Base-by-base conservation (phyloP, 2,113 vertebrate species). In the Opisthocomus hoazin region DNA sequence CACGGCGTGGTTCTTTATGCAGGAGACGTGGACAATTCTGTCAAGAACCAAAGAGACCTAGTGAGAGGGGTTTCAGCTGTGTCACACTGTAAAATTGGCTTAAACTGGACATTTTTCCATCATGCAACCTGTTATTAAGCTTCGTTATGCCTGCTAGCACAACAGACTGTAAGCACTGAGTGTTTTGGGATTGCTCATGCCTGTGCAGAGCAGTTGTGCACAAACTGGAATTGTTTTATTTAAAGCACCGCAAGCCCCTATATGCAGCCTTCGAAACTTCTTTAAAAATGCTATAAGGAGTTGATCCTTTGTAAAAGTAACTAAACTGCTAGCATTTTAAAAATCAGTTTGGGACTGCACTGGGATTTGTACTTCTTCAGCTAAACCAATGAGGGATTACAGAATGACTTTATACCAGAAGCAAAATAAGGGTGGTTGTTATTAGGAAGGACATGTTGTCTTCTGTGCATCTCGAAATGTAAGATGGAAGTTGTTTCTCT, bases 381-480 rank as follows among this genome's bases (percentile, higher is more conserved):
- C 32, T 50, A 15, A 77, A 51, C 10, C 8, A 11, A 34, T 7
- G 50, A 30, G 57, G 29, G 70, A 18, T 39, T 39, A 18, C 21
- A 68, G 68, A 68, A 32, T 39, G 45, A 11, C 20, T 46, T 57
- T n/a, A 18, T 15, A 41, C 43, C 43, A 65, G 65, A 46, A 53
- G 29, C 57, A 53, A 50, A 30, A 46, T 30, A 29, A 30, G 30
- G 27, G 48, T 27, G 5, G 27, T 30, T 51, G 56, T 43, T 77
- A 16, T 4, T 70, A 37, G 32, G 63, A 76, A 56, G 22, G 71
- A 39, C 39, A 41, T 13, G 0, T 30, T 46, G 9, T 65, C 24
- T 37, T 51, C 24, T 1, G 0, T 32, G 20, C 37, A 8, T 39
- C 60, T 48, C 0, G 0, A 45, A 68, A 54, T 32, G 41, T 48